Evolutionary conservation across 2,797 vertebrate genomes (phyloP).

Genomic region (Sebastes itinus): DNA sequence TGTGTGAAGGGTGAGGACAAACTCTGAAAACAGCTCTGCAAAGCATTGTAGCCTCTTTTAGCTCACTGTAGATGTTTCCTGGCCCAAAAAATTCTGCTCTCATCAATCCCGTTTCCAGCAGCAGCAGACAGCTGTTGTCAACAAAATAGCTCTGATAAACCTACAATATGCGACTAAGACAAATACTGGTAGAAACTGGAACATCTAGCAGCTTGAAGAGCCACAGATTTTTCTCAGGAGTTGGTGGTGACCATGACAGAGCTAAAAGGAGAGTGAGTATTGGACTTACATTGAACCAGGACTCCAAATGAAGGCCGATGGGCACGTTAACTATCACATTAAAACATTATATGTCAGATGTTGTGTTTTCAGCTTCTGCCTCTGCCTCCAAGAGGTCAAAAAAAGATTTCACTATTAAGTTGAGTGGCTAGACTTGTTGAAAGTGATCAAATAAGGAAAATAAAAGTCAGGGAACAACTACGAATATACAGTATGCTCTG

Average conservation of each 20-base stretch:
- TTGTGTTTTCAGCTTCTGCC: neutral
- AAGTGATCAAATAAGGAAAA: neutral
- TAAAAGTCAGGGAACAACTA: neutral
- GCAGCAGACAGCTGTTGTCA: conserved; percentile 7
- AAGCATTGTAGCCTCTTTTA: neutral
- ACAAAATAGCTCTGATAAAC: neutral
- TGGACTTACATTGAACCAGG: neutral
- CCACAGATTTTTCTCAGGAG: neutral
- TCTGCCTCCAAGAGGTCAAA: neutral
- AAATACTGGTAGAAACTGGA: neutral
- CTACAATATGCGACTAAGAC: neutral
- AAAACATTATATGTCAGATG: neutral
- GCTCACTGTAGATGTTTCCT: neutral
- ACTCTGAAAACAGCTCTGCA: neutral
- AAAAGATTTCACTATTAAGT: neutral
- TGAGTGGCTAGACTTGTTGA: neutral
- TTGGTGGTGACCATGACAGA: neutral
- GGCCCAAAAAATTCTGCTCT: neutral
- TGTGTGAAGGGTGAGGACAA: neutral
- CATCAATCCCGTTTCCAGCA: neutral
- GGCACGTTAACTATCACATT: neutral
- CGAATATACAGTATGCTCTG: neutral
- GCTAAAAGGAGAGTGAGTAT: neutral
- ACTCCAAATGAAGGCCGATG: neutral
- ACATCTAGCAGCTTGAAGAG: conserved; percentile 3